Base-by-base conservation (phyloP, 2,797 vertebrate species). In the Erithacus rubecula region DNA sequence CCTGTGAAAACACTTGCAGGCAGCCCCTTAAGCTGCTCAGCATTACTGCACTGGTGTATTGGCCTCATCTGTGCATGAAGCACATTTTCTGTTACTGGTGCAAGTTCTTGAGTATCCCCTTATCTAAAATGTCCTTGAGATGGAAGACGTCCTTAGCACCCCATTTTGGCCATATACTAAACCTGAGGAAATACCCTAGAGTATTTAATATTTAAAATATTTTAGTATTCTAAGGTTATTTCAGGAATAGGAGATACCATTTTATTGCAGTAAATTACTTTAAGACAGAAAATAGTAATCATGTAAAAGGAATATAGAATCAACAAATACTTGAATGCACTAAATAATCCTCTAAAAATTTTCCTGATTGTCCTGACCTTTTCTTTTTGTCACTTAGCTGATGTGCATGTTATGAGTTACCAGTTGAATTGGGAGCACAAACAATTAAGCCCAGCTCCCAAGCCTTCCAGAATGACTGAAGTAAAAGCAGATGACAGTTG, bases 311-410 rank as follows among this genome's bases (percentile, higher is more conserved):
- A 49, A 26, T 49, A 32, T 51, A 70, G 53, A 64, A 36, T 81
- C 89, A 86, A 53, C n/a, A 87, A 93, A 91, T 75, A 55, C 43
- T 90, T 86, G 34, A 91, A 65, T 86, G 37, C 55, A 12, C 69
- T 76, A 89, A 93, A 89, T 65, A 92, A 53, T 75, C 74, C 65
- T 78, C 87, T 2, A 55, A 87, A 77, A 36, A 4, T 46, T 34
- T 69, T 85, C 44, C 59, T 95, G 87, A 91, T 92, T 72, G 30
- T 76, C 39, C 5, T 86, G 89, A 96, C 82, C 72, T 96, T 94
- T 94, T 52, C 74, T 93, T 86, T 83, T 93, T 87, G 58, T 75
- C 55, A 37, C 62, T 52, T 87, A 76, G 64, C 58, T 87, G 78
- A 78, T 94, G 44, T 24, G 30, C 43, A 4, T 81, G 81, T 77